Base-by-base conservation (phyloP, 2,797 vertebrate genomes). In the Gastrophryne carolinensis region DNA sequence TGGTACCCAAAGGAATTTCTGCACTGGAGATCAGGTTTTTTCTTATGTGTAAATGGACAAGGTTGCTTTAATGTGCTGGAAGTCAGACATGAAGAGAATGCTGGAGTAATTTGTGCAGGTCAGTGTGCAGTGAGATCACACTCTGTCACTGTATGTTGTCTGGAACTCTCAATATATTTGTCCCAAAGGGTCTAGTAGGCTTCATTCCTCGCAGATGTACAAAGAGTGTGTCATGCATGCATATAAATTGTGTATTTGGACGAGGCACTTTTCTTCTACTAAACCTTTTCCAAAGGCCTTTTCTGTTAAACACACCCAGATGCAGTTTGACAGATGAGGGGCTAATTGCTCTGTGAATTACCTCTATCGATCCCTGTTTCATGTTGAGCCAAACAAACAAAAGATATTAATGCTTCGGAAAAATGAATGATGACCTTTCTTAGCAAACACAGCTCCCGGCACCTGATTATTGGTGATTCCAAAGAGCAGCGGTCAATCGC, bases 401-500 rank as follows among this genome's bases (percentile, higher is more conserved):
- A 92, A 93, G 90, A 91, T 93, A 91, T 93, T 93, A 93, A 93
- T 93, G 93, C 91, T 93, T 89, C 84, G 86, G 87, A 91, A 90
- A 93, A 92, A 93, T 92, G 92, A 94, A 92, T 90, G 90, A 91
- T 93, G 92, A 94, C 93, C 92, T 94, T 94, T 94, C 92, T 93
- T 90, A 88, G 90, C 92, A 94, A 92, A 93, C 91, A 94, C 88
- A 91, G 91, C 89, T 92, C 91, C 90, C 87, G 90, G 90, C 90
- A 89, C 88, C 91, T 90, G 92, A 92, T 91, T 94, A 94, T 92
- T 93, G 91, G 91, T 89, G 89, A 92, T 90, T 88, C 89, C 84
- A 84, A 90, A 90, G 90, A 91, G 87, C 90, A 90, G 88, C 89
- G 90, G 91, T 92, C 90, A 91, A 91, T 91, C 84, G 88, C 89